Conservation (phyloP, 1,140 invertebrate species). For the Drosophila nannoptera region DNA sequence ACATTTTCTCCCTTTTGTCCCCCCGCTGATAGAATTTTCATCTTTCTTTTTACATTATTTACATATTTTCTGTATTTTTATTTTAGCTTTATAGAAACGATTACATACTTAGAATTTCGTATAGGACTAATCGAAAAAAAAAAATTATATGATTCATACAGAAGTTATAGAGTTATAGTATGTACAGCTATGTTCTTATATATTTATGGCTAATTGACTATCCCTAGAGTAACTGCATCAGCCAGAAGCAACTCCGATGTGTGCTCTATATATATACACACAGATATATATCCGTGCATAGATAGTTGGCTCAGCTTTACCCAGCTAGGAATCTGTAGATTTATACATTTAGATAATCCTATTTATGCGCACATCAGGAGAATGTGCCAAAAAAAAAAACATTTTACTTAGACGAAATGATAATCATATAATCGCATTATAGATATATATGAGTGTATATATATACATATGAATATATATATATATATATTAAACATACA, state of each 20-base stretch:
- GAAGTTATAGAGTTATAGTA: constrained; percentile 25
- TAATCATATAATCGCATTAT: constrained; percentile 17
- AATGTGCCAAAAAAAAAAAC: constrained; percentile 13
- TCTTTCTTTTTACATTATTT: not conserved
- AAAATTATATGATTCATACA: constrained; percentile 23
- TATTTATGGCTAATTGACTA: constrained; percentile 36
- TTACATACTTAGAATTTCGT: constrained; percentile 35
- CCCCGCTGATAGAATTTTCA: no score
- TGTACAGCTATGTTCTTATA: constrained; percentile 21
- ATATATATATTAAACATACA: constrained; percentile 65
- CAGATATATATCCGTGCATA: not conserved
- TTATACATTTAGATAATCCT: constrained; percentile 30
- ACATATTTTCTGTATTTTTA: constrained; percentile 30
- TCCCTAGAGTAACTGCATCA: constrained; percentile 19
- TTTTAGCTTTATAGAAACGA: constrained; percentile 30
- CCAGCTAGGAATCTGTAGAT: constrained; percentile 28
- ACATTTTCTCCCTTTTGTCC: no score
- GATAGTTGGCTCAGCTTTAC: constrained; percentile 11
- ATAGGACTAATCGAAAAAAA: constrained; percentile 40
- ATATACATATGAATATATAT: constrained; percentile 49
- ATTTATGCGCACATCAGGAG: constrained; percentile 9
- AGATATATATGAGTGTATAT: constrained; percentile 49
- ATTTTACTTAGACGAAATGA: constrained; percentile 22
- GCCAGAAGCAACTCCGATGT: not conserved
- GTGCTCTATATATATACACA: no score